Conservation (phyloP, 2,888 invertebrate genomes). For the Automeris io region DNA sequence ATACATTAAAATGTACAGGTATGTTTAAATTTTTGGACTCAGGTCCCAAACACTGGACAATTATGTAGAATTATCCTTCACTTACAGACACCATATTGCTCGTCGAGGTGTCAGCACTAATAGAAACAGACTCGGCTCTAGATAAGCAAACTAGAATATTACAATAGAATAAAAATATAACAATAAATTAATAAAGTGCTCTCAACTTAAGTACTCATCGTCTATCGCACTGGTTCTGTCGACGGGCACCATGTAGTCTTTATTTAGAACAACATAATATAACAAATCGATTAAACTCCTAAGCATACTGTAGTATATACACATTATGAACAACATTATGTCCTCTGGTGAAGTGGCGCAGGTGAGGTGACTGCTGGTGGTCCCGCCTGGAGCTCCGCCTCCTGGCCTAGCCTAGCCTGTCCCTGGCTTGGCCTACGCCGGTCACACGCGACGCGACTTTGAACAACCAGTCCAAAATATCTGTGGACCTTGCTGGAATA, state of each 20-base stretch:
- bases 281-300: constrained; percentile 75
- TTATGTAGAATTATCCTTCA: constrained; percentile 65
- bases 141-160: constrained; percentile 74
- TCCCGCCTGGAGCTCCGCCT: constrained; percentile 23
- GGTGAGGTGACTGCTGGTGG: constrained; percentile 35
- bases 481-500: too few species aligned
- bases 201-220: constrained; percentile 76
- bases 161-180: constrained; percentile 71
- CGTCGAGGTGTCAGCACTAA: constrained; percentile 76
- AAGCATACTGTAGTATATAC: constrained; percentile 76
- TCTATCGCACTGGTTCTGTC: constrained; percentile 73
- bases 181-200: constrained; percentile 73
- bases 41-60: constrained; percentile 75
- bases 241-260: constrained; percentile 77
- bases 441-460: constrained; percentile 29
- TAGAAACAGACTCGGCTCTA: constrained; percentile 73
- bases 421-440: constrained; percentile 14
- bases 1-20: constrained; percentile 79
- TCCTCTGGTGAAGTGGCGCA: constrained; percentile 62
- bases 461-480: too few species aligned
- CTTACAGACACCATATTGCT: constrained; percentile 76
- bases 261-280: constrained; percentile 73
- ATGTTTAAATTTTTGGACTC: constrained; percentile 75
- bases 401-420: constrained; percentile 22
- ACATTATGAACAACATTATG: constrained; percentile 70